Evolutionary conservation across 37 sponge, comb jelly and placozoan genomes (phyloP).

Genomic region (Ianthella basta): DNA sequence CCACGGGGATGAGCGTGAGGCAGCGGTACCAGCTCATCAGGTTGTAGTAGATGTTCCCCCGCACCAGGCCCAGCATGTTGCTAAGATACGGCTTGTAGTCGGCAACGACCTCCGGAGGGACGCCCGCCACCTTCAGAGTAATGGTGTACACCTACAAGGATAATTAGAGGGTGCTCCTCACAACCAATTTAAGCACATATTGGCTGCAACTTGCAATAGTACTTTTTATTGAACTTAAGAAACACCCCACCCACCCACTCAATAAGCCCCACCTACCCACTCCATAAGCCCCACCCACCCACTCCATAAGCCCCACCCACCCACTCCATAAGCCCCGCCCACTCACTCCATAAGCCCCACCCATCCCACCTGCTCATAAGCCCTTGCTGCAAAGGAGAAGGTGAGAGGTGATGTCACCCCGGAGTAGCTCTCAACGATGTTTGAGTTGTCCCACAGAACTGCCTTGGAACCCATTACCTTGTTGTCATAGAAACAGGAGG

Average conservation of each 20-base stretch:
- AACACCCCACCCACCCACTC: not conserved
- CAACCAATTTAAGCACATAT: no score
- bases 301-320: not conserved
- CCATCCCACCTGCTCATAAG: slow-evolving; percentile 60
- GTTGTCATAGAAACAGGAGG: slow-evolving; percentile 72
- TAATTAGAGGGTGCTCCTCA: no score
- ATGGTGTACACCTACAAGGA: slow-evolving; percentile 73
- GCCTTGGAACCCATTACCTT: slow-evolving; percentile 45
- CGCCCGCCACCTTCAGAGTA: slow-evolving; percentile 65
- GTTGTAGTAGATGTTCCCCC: slow-evolving; percentile 93
- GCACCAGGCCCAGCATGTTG: slow-evolving; percentile 86
- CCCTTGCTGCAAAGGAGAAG: slow-evolving; percentile 85
- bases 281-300: not conserved
- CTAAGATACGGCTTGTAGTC: slow-evolving; percentile 61
- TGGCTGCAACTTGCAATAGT: not conserved
- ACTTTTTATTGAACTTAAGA: not conserved
- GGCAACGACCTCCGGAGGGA: slow-evolving; percentile 55
- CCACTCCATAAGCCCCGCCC: not conserved
- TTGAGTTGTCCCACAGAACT: slow-evolving; percentile 88
- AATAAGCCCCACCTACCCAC: not conserved
- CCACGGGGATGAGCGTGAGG: slow-evolving; percentile 69
- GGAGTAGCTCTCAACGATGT: slow-evolving; percentile 88
- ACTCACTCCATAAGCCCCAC: not conserved
- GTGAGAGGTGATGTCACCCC: slow-evolving; percentile 91
- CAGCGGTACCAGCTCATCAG: slow-evolving; percentile 90